Conservation (phyloP, 2,797 vertebrate genomes). For the Neostethus bicornis region DNA sequence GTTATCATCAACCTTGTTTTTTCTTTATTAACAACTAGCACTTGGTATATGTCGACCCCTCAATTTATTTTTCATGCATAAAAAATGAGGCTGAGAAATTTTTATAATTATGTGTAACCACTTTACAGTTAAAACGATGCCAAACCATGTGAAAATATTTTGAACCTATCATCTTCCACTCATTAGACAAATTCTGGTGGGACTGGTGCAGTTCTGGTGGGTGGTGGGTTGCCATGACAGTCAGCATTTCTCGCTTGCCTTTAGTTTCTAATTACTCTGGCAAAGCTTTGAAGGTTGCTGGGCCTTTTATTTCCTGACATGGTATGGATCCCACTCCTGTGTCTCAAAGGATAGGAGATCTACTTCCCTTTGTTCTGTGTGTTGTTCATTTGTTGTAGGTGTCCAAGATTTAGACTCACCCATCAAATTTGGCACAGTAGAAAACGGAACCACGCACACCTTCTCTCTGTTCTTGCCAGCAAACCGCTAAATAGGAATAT, state of each 20-base stretch:
- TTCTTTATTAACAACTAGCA: neutral
- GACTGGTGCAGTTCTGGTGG: too few species aligned
- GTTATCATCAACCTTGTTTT: neutral
- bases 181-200: neutral
- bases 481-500: neutral
- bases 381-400: neutral
- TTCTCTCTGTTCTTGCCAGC: neutral
- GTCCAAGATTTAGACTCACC: neutral
- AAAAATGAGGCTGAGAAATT: too few species aligned
- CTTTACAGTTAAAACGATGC: neutral
- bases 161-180: neutral
- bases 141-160: neutral
- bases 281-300: neutral
- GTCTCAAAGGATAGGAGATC: neutral
- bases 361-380: neutral
- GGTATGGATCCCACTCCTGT: neutral
- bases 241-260: neutral
- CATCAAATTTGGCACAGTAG: neutral
- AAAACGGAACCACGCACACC: neutral
- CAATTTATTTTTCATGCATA: neutral
- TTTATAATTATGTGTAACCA: neutral
- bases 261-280: neutral
- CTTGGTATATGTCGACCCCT: neutral
- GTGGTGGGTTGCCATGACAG: neutral
- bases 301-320: neutral